phyloP scores from a whole-genome alignment of 1,140 invertebrate species.

The Homarus americanus region DNA sequence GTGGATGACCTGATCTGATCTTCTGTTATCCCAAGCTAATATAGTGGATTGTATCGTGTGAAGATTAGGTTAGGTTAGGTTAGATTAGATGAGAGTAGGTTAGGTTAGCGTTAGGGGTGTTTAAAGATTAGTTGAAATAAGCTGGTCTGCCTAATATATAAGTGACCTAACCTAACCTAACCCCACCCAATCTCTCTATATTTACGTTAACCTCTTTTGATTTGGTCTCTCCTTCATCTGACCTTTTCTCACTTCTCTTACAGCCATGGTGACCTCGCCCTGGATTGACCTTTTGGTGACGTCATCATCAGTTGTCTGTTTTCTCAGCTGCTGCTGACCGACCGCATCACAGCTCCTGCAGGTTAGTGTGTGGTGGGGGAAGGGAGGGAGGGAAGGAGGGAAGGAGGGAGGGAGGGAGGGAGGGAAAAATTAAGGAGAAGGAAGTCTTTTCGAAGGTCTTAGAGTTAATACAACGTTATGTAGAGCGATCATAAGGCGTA shows the following conservation, averaged over 20 bases:
- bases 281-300: conserved; percentile 2
- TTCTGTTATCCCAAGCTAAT: too few species aligned
- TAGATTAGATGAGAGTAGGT: too few species aligned
- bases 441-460: too few species aligned
- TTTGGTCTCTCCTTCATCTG: not conserved
- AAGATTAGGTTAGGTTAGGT: too few species aligned
- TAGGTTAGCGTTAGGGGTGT: too few species aligned
- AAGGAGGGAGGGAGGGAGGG: not conserved
- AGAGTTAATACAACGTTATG: too few species aligned
- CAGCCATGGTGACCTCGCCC: conserved; percentile 10
- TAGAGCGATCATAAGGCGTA: too few species aligned
- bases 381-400: not conserved
- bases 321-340: not conserved
- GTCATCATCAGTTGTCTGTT: conserved; percentile 5
- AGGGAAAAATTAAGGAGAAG: not conserved
- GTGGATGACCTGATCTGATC: too few species aligned
- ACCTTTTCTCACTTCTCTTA: not conserved
- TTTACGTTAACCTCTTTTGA: not conserved
- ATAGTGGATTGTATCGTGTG: too few species aligned
- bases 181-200: not conserved
- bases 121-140: too few species aligned
- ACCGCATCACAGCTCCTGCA: not conserved
- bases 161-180: too few species aligned
- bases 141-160: too few species aligned
- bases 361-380: not conserved